Evolutionary conservation across 2,888 invertebrate species (phyloP).

Genomic region (Lampropteryx suffumata): DNA sequence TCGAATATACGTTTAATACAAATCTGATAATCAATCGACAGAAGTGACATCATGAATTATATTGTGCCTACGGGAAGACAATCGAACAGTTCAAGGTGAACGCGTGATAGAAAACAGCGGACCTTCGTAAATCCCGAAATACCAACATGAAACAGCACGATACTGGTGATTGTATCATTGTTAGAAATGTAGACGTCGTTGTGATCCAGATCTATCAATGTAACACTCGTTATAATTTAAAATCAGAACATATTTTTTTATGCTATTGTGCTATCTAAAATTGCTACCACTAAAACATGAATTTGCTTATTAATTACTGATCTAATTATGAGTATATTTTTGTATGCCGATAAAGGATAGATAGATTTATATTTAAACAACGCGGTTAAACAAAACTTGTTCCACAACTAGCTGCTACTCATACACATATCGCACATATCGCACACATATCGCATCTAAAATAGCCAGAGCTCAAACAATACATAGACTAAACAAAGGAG

Average conservation of each 20-base stretch:
- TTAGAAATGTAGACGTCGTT: slow-evolving; percentile 24
- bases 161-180: slow-evolving; percentile 51
- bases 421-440: too few relatives aligned
- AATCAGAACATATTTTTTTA: too few relatives aligned
- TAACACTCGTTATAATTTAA: too few relatives aligned
- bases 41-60: slow-evolving; percentile 38
- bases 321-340: too few relatives aligned
- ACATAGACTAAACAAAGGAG: slow-evolving; percentile 64
- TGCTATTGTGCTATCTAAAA: too few relatives aligned
- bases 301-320: too few relatives aligned
- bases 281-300: too few relatives aligned
- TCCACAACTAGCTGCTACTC: slow-evolving; percentile 4
- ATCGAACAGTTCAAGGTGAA: slow-evolving; percentile 46
- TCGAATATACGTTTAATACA: neutral
- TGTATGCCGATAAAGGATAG: too few relatives aligned
- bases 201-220: neutral
- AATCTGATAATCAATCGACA: slow-evolving; percentile 29
- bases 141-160: slow-evolving; percentile 37
- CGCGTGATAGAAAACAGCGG: slow-evolving; percentile 44
- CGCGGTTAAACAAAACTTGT: neutral
- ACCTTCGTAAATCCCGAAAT: slow-evolving; percentile 44
- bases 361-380: too few relatives aligned
- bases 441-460: slow-evolving; percentile 42
- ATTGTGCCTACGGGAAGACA: slow-evolving; percentile 41
- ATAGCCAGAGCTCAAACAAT: slow-evolving; percentile 59